phyloP scores from a whole-genome alignment of 1,140 invertebrate species.

The Procambarus clarkii region DNA sequence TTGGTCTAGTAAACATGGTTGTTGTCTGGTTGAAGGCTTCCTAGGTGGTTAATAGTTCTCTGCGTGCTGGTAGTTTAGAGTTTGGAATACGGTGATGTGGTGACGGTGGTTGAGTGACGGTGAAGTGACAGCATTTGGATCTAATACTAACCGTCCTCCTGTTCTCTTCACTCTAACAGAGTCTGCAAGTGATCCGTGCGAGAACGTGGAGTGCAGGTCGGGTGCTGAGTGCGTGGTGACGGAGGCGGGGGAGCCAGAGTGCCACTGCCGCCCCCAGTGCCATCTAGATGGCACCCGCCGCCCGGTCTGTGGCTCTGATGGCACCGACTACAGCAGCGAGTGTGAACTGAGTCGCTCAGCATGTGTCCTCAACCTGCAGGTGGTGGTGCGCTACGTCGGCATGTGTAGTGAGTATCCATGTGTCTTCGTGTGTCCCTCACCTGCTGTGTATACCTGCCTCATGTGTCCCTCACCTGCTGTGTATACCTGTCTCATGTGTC shows the following conservation, averaged over 20 bases:
- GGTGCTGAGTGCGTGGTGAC: slow-evolving; percentile 76
- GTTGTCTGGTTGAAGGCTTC: too few species aligned
- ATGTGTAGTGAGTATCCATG: slow-evolving; percentile 77
- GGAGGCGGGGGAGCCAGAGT: slow-evolving; percentile 75
- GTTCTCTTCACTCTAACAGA: slow-evolving; percentile 3
- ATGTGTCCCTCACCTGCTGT: too few species aligned
- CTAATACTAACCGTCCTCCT: neutral
- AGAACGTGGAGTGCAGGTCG: slow-evolving; percentile 75
- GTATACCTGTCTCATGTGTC: too few species aligned
- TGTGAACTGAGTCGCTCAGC: slow-evolving; percentile 77
- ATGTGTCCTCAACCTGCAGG: slow-evolving; percentile 77
- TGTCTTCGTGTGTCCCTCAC: too few species aligned
- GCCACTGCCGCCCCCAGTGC: slow-evolving; percentile 76
- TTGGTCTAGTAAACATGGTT: too few species aligned
- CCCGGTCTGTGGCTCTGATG: slow-evolving; percentile 75
- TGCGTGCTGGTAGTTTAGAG: too few species aligned
- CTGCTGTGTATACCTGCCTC: too few species aligned
- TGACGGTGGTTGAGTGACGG: too few species aligned
- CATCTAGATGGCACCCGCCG: slow-evolving; percentile 76
- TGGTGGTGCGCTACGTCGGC: slow-evolving; percentile 67
- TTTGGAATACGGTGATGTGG: too few species aligned
- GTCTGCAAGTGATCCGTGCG: slow-evolving; percentile 74
- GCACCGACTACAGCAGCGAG: slow-evolving; percentile 76
- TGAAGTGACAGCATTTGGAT: neutral
- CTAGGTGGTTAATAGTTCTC: too few species aligned